A percentile compares a stretch with the other conserved stretches of the same genome.
Conservation (phyloP, 2,888 invertebrate species). For the Beris morrisii region DNA sequence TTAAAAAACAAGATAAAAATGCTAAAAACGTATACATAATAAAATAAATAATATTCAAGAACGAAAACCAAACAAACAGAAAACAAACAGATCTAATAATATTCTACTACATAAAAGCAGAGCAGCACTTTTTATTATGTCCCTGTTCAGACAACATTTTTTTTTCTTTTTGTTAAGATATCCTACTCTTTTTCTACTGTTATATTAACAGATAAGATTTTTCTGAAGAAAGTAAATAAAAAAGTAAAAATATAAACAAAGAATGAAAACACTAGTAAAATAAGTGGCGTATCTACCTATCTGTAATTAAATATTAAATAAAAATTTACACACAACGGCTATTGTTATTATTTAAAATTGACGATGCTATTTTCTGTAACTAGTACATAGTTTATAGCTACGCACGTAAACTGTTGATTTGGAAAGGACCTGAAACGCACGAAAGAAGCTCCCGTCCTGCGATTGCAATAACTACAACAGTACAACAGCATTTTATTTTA, state of each 20-base stretch:
- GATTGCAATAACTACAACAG: too few relatives aligned
- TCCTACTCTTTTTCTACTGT: constrained; percentile 32
- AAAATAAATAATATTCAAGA: neutral
- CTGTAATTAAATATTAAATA: constrained; percentile 33
- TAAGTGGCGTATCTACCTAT: constrained; percentile 35
- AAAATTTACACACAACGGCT: constrained; percentile 27
- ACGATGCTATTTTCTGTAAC: too few relatives aligned
- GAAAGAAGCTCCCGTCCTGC: too few relatives aligned
- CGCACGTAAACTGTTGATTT: too few relatives aligned
- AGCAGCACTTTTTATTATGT: neutral
- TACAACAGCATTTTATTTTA: too few relatives aligned
- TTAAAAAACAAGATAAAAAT: neutral
- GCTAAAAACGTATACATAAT: neutral
- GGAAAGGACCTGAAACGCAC: too few relatives aligned
- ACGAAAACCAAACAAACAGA: constrained; percentile 1
- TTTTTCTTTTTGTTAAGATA: constrained; percentile 24
- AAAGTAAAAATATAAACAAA: neutral
- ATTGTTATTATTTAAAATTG: too few relatives aligned
- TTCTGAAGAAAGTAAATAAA: constrained; percentile 24
- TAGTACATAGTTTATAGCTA: too few relatives aligned
- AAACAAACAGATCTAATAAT: neutral
- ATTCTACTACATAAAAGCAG: neutral
- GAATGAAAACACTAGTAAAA: constrained; percentile 3
- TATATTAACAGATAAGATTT: constrained; percentile 37
- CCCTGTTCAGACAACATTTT: neutral